These are phyloP conservation scores for Cynaeus angustus DNA, from an alignment of 2,888 invertebrate species.

Conservation along the genomic window DNA sequence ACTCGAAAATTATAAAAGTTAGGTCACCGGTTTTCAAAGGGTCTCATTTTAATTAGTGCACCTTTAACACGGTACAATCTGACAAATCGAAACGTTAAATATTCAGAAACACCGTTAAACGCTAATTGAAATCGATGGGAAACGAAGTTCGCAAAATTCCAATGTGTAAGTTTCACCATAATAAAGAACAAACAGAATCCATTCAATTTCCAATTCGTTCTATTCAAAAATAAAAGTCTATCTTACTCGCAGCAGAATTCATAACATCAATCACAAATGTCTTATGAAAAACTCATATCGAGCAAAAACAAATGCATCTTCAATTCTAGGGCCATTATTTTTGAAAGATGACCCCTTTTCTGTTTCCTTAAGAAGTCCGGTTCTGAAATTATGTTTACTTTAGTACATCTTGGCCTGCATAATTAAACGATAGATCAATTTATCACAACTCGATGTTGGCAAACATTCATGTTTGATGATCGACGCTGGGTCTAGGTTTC, in stretches of 20 bases:
- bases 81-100: constrained; percentile 18
- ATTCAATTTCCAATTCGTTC: constrained; percentile 50
- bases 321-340: constrained; percentile 52
- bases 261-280: constrained; percentile 62
- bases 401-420: constrained; percentile 35
- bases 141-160: neutral
- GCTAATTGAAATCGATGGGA: constrained; percentile 23
- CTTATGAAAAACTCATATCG: constrained; percentile 61
- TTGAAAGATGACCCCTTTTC: constrained; percentile 28
- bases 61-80: constrained; percentile 17
- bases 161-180: constrained; percentile 9
- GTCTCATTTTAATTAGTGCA: constrained; percentile 38
- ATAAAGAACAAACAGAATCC: constrained; percentile 18
- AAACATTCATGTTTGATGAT: constrained; percentile 28
- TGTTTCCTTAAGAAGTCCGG: constrained; percentile 23
- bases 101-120: constrained; percentile 27
- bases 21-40: constrained; percentile 43
- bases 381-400: constrained; percentile 45
- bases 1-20: constrained; percentile 47
- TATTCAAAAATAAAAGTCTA: constrained; percentile 53
- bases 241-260: constrained; percentile 59
- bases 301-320: constrained; percentile 56
- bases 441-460: constrained; percentile 42
- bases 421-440: constrained; percentile 38
- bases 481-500: constrained; percentile 10